Base-by-base conservation (phyloP, 2,113 vertebrate genomes). In the Lepus timidus region DNA sequence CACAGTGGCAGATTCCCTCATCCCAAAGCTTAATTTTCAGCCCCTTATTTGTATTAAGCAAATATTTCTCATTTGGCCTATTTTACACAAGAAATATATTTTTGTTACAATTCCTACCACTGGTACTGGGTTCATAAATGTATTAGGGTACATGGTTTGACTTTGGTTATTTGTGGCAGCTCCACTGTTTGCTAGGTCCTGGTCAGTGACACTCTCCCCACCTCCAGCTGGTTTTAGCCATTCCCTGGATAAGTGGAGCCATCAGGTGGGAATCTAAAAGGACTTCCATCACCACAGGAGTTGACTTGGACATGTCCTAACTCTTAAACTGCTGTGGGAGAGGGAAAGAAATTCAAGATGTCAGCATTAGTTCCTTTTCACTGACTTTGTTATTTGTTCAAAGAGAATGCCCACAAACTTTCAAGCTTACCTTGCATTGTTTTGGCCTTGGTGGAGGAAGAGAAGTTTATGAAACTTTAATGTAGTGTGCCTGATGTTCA, bases 51-150 rank as follows among this genome's bases (percentile, higher is more conserved):
- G 52, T 84, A 51, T 71, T 78, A 10, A 61, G 78, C 67, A 93
- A 61, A 31, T 67, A 44, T 61, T 55, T 83, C 31, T 80, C 51
- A 13, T 89, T 90, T 87, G 91, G 76, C 67, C 29, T 85, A 0
- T 87, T 95, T 86, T 81, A 25, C 84, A 79, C n/a, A 52, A 89
- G 78, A 91, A 94, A 49, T 79, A 12, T 64, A n/a, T 81, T 84
- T 84, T 36, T 93, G 67, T 85, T 94, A 39, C 27, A 20, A 29
- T 89, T 73, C 70, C 88, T 65, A 6, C 71, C 23, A 6, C 44
- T 16, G 19, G 49, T 58, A 25, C 67, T 79, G 73, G 83, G 84
- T 65, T 55, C 44, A 1, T 83, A 12, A 74, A 44, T 94, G 31
- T 90, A 39, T 65, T 58, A 36, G 64, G 6, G 5, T 58, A 4